Conservation (phyloP, 2,113 vertebrate genomes). For the Chamaea fasciata region DNA sequence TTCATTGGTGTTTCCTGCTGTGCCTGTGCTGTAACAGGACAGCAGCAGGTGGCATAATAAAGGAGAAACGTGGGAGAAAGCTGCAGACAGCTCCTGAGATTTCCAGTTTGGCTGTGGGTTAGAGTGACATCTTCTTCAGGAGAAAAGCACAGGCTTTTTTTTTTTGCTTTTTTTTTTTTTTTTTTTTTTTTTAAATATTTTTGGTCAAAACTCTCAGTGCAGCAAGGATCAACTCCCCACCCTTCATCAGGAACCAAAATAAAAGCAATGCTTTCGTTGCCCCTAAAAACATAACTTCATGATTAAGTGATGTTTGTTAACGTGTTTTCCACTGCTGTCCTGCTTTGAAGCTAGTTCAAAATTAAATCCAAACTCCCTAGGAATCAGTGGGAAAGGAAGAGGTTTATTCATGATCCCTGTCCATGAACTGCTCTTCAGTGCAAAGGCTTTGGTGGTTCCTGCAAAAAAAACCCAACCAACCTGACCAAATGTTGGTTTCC, state of each 20-base stretch:
- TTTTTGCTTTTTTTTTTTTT: neutral
- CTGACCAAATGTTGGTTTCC: neutral
- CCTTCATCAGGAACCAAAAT: constrained; percentile 13
- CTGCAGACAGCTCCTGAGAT: neutral
- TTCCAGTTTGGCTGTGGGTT: neutral
- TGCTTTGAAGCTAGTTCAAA: neutral
- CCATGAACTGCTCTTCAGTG: neutral
- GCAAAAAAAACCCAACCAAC: neutral
- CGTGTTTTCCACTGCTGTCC: neutral
- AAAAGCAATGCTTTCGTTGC: constrained; percentile 11
- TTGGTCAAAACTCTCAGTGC: neutral
- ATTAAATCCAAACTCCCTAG: neutral
- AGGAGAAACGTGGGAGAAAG: neutral
- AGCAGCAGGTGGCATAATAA: constrained; percentile 18
- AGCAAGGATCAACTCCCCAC: neutral
- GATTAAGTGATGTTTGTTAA: neutral
- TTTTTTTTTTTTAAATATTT: neutral
- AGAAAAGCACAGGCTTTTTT: neutral
- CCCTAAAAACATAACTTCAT: neutral
- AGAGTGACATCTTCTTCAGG: neutral
- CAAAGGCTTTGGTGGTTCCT: neutral
- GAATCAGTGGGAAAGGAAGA: neutral
- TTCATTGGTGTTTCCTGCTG: constrained; percentile 54
- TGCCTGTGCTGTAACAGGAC: constrained; percentile 36
- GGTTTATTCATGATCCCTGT: neutral